Conservation (phyloP, 2,113 vertebrate species). For the Rhabdornis inornatus region DNA sequence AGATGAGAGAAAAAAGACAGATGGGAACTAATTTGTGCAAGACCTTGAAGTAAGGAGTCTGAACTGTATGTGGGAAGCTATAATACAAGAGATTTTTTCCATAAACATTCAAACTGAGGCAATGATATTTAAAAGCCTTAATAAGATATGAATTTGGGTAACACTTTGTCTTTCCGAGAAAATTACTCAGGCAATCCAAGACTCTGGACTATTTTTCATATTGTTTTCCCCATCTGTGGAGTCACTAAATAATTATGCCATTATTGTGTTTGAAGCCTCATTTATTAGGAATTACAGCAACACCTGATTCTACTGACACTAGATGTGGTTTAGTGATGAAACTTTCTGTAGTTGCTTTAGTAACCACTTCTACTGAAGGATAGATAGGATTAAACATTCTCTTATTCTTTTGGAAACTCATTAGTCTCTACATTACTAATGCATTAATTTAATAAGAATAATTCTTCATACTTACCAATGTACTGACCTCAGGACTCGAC, state of each 20-base stretch:
- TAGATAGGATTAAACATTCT: not conserved
- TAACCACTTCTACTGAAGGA: not conserved
- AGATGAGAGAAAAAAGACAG: not conserved
- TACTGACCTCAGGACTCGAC: not conserved
- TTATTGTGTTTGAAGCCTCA: not conserved
- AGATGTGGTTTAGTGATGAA: not conserved
- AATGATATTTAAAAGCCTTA: not conserved
- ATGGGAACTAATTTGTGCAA: slow-evolving; percentile 6
- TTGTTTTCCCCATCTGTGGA: slow-evolving; percentile 4
- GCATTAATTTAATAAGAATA: not conserved
- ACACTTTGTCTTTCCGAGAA: not conserved
- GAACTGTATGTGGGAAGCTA: not conserved
- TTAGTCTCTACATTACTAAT: not conserved
- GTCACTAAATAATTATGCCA: not conserved
- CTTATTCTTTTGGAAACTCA: not conserved
- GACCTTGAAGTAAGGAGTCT: slow-evolving; percentile 9
- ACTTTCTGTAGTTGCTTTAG: not conserved
- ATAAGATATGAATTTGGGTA: not conserved
- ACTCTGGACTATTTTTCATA: not conserved
- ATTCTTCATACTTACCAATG: not conserved
- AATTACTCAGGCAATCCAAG: not conserved
- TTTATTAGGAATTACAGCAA: not conserved
- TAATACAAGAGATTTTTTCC: not conserved
- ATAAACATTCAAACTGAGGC: not conserved
- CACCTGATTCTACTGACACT: not conserved